Conservation (phyloP, 2,797 vertebrate species). For the Stomatorhinus walkeri region DNA sequence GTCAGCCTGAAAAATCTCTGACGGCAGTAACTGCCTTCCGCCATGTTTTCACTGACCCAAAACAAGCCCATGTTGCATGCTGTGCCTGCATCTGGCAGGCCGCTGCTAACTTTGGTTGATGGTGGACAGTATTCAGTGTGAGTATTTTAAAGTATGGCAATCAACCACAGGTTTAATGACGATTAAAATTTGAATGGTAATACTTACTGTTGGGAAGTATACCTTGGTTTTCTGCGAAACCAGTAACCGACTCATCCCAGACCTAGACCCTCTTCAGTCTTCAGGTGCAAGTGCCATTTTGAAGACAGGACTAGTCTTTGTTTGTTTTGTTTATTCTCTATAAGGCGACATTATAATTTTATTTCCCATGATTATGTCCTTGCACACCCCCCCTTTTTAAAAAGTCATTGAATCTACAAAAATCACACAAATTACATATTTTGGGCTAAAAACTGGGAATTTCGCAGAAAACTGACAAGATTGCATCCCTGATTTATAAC, state of each 20-base stretch:
- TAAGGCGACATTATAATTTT: not conserved
- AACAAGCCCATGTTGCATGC: not conserved
- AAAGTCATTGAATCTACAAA: not conserved
- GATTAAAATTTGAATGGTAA: not conserved
- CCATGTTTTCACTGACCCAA: not conserved
- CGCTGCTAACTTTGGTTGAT: not conserved
- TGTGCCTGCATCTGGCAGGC: not conserved
- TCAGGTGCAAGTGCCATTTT: not conserved
- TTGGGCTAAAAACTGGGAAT: not conserved
- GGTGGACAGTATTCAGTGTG: not conserved
- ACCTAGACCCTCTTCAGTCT: not conserved
- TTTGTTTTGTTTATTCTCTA: not conserved
- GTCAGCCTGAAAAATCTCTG: not conserved
- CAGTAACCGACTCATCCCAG: not conserved
- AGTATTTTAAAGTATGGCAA: not conserved
- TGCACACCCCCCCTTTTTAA: not conserved
- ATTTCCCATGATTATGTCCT: not conserved
- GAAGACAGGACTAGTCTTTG: not conserved
- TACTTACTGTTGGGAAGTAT: not conserved
- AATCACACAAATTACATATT: not conserved
- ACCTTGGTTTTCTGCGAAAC: not conserved
- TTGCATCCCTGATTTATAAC: not conserved
- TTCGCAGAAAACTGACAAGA: not conserved
- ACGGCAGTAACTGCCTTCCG: not conserved
- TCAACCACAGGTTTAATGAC: not conserved